These are phyloP conservation scores for Petromus typicus DNA, from an alignment of 2,113 vertebrate genomes.

Conservation along the genomic window DNA sequence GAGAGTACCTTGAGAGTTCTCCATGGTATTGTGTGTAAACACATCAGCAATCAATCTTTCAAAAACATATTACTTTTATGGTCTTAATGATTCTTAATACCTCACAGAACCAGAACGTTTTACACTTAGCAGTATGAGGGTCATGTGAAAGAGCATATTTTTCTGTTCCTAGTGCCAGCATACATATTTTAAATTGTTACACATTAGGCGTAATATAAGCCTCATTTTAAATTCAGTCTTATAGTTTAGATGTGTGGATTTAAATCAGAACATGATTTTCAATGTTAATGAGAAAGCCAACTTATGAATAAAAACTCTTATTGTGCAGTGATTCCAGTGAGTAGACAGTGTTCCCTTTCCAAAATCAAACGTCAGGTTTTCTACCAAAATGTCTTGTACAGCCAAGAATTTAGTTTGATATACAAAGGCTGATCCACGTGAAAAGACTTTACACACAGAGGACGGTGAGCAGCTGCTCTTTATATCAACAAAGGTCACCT, in stretches of 20 bases:
- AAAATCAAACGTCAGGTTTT: not conserved
- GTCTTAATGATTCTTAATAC: not conserved
- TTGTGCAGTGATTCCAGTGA: not conserved
- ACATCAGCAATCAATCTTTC: not conserved
- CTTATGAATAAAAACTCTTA: not conserved
- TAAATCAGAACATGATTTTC: not conserved
- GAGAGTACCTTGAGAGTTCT: not conserved
- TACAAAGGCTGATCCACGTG: not conserved
- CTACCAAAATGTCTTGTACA: not conserved
- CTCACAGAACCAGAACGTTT: not conserved
- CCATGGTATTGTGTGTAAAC: not conserved
- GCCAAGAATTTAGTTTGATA: not conserved
- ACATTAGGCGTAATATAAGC: not conserved
- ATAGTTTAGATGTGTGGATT: not conserved
- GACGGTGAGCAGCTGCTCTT: conserved; percentile 30
- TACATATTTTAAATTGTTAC: not conserved
- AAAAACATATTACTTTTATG: not conserved
- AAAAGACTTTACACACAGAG: not conserved
- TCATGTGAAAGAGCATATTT: not conserved
- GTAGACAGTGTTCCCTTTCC: not conserved
- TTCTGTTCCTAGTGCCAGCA: not conserved
- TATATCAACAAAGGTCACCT: not conserved
- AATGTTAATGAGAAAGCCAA: not conserved
- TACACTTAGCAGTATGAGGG: not conserved
- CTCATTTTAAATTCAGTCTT: not conserved